Base-by-base conservation (phyloP, 1,140 invertebrate genomes). In the Pomacea maculata region DNA sequence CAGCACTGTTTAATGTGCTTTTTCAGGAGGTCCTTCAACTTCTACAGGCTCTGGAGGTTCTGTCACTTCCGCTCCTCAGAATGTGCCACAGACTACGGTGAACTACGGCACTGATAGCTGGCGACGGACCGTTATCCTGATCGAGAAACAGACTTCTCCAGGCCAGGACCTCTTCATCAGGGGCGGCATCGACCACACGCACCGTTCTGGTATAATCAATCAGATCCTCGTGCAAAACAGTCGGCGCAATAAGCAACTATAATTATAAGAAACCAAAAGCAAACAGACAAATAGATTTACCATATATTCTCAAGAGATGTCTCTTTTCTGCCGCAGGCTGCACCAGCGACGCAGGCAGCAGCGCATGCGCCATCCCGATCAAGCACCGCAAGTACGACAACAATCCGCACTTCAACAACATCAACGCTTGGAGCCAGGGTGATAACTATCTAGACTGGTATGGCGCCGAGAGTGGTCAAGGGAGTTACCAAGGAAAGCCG, bases 81-180 rank as follows among this genome's bases (percentile, higher is more conserved):
- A 11, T 17, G 57, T 11, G 11, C 75, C n/a, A 52, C 57, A 54
- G 15, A 74, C 61, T 75, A 57, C 73, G 78, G 14, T 63, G 55
- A 15, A 80, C 84, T 29, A 63, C 73, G 14, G 71, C 55, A 68
- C 61, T 81, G 12, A 70, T 67, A 17, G 75, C 14, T 72, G 70
- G 77, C 15, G 82, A 79, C 57, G 86, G 79, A 90, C 92, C 11
- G 90, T 92, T 12, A 87, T 93, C 55, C 84, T 92, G 71, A 82
- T 93, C 3, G 84, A 91, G 67, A 88, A 87, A 79, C 83, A 86
- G 54, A 93, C 92, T 17, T 75, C 77, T 10, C 84, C 86, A 8
- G 92, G 92, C 15, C 90, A 93, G 79, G 90, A 93, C 84, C 63
- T 93, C n/a, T 93, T 93, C 84, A 87, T 93, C 74, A 82, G 92